These are phyloP conservation scores for Syrrhaptes paradoxus DNA, from an alignment of 2,113 vertebrate genomes.

Conservation along the genomic window DNA sequence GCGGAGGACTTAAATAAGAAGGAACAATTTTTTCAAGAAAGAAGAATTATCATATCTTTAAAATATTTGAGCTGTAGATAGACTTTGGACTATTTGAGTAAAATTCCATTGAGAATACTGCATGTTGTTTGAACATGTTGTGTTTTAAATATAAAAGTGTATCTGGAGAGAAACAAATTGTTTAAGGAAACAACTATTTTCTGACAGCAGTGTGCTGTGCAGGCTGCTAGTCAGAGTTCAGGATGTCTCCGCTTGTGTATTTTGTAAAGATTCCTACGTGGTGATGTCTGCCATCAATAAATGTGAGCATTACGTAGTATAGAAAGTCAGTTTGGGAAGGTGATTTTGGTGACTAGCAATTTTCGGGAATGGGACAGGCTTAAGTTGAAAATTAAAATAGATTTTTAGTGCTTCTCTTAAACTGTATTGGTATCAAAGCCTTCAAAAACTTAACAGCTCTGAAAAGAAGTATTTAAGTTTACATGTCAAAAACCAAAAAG, in stretches of 20 bases:
- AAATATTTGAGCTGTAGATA: neutral
- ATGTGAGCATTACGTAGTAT: neutral
- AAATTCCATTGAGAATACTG: neutral
- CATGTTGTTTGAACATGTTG: neutral
- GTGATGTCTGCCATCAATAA: neutral
- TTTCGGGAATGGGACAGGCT: neutral
- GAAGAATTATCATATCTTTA: neutral
- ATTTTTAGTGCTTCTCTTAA: neutral
- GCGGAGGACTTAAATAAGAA: neutral
- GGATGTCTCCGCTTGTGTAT: neutral
- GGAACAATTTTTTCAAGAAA: neutral
- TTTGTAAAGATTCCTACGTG: neutral
- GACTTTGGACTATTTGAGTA: neutral
- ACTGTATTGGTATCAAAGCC: neutral
- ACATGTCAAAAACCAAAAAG: neutral
- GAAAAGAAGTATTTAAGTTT: neutral
- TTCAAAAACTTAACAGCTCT: neutral
- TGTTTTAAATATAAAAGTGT: neutral
- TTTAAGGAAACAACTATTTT: neutral
- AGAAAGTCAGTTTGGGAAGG: neutral
- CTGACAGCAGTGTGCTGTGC: accelerated
- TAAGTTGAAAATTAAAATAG: neutral
- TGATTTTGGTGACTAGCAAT: neutral
- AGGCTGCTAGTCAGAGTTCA: neutral
- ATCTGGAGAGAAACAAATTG: neutral